These are phyloP conservation scores for Phalangium opilio DNA, from an alignment of 2,888 invertebrate genomes.

Conservation along the genomic window DNA sequence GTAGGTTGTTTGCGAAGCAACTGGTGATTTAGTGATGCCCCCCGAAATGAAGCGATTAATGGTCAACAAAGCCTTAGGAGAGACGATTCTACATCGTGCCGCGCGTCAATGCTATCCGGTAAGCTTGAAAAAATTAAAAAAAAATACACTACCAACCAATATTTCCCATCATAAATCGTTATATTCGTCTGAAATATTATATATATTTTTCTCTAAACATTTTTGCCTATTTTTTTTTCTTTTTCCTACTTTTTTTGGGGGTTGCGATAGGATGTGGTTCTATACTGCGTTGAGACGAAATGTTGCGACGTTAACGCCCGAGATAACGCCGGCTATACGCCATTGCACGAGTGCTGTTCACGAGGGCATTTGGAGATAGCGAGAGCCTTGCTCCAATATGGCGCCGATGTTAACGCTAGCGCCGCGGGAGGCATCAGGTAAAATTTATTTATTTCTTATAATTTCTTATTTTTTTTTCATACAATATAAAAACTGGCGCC, in stretches of 20 bases:
- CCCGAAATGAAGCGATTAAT: conserved; percentile 80
- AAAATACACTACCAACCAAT: too few species aligned
- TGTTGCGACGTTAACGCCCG: conserved; percentile 73
- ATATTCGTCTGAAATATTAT: too few species aligned
- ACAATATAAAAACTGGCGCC: too few species aligned
- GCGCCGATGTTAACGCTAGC: conserved; percentile 78
- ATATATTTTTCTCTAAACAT: too few species aligned
- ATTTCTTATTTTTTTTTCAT: not conserved
- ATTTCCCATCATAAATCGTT: too few species aligned
- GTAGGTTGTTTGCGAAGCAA: too few species aligned
- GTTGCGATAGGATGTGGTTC: conserved; percentile 57
- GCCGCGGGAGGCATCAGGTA: conserved; percentile 65
- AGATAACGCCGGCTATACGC: conserved; percentile 70
- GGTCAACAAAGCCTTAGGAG: conserved; percentile 83
- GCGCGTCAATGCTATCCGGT: conserved; percentile 76
- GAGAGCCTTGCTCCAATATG: conserved; percentile 63
- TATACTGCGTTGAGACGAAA: conserved; percentile 74
- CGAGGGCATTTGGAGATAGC: conserved; percentile 76
- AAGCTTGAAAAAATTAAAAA: conserved; percentile 33
- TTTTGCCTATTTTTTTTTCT: too few species aligned
- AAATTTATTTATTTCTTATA: not conserved
- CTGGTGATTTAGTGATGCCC: conserved; percentile 29
- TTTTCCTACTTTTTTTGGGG: not conserved
- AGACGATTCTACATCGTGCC: conserved; percentile 79
- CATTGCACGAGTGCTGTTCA: conserved; percentile 79